Base-by-base conservation (phyloP, 2,888 invertebrate genomes). In the Limnephilus rhombicus region DNA sequence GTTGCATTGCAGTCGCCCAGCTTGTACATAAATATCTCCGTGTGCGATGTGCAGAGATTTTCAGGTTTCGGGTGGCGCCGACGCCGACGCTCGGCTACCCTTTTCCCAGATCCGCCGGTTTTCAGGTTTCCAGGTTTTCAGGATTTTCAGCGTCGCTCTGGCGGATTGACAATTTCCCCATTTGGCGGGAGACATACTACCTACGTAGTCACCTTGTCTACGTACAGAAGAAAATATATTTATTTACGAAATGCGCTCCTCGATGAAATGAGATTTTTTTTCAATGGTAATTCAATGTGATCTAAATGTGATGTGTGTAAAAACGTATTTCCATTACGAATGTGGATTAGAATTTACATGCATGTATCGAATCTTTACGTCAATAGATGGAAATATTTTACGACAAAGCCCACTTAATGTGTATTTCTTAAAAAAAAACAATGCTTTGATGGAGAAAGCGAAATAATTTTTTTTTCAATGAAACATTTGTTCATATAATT, bases 151-250 rank as follows among this genome's bases (percentile, higher is more conserved):
- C 88, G 80, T 80, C 88, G 88, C 88, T 34, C 88, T 80, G 41
- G 34, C 88, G 80, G 88, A 80, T 80, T 89, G 88, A 80, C 88
- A 89, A 89, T 89, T 89, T 89, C 24, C 88, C 88, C 68, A 89
- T 80, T 89, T 45, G 45, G n/a, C 41, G 41, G 80, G 37, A 89
- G n/a, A 80, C 68, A 24, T 34, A 29, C 86, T 29, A 18, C 85
- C 45, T 49, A 80, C 24, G 41, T 24, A 87, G 3, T 80, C 80
- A 80, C 5, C 88, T 49, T 45, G 86, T n/a, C 29, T 86, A 37
- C 29, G 49, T 86, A 49, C 12, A 29, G 45, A 86, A 49, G 24
- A 80, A 37, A 29, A 80, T 80, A 37, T 80, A 89, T 89, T 80
- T 89, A 80, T 89, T 89, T 89, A 89, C 80, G 80, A 89, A 89